A percentile compares a stretch with the other conserved stretches of the same genome.
These are phyloP conservation scores for Aspidapion aeneum DNA, from an alignment of 2,888 invertebrate genomes.

Conservation along the genomic window DNA sequence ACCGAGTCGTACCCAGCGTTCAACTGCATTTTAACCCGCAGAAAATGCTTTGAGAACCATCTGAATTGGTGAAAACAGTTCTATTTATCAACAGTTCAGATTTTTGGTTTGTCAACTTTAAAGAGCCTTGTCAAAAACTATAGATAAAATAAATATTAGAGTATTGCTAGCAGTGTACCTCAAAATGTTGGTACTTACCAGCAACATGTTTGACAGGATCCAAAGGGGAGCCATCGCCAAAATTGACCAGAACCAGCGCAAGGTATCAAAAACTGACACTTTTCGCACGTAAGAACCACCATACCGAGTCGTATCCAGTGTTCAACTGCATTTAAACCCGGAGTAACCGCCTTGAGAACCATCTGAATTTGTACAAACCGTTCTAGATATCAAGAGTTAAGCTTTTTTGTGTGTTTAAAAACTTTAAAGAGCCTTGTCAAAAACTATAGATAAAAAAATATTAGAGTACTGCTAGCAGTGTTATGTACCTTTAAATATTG, in stretches of 20 bases:
- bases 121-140: too few relatives aligned
- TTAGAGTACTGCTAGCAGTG: too few relatives aligned
- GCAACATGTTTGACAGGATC: slow-evolving; percentile 36
- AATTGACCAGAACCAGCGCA: background rate
- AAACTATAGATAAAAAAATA: too few relatives aligned
- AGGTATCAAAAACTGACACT: background rate
- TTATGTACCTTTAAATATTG: too few relatives aligned
- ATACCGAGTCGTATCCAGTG: background rate
- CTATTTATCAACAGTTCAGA: too few relatives aligned
- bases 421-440: too few relatives aligned
- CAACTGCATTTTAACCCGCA: background rate
- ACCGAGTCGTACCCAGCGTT: background rate
- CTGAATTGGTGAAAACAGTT: background rate
- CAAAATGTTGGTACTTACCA: slow-evolving; percentile 33
- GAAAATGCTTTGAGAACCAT: background rate
- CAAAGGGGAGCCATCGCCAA: slow-evolving; percentile 31
- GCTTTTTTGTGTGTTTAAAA: too few relatives aligned
- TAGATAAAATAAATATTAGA: too few relatives aligned
- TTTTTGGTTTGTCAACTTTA: too few relatives aligned
- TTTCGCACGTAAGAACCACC: background rate
- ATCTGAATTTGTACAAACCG: background rate
- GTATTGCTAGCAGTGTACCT: too few relatives aligned
- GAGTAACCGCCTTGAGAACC: background rate
- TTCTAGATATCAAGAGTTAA: background rate
- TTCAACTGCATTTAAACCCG: background rate